Evolutionary conservation across 1,140 invertebrate genomes (phyloP).

Genomic region (Hylaeus volcanicus): DNA sequence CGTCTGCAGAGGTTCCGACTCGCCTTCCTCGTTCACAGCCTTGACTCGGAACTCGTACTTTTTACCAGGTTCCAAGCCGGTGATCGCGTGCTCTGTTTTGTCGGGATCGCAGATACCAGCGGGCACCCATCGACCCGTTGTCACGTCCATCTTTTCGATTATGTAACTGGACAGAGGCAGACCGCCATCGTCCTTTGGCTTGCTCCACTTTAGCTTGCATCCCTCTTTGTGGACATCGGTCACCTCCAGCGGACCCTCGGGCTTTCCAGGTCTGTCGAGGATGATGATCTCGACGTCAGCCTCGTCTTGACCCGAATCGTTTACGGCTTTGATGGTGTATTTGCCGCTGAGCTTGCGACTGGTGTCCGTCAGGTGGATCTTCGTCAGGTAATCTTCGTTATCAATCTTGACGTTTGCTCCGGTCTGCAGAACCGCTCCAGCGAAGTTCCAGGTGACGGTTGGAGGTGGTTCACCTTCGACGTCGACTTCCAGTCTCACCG

Average conservation of each 20-base stretch:
- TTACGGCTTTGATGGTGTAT: slow-evolving; percentile 95
- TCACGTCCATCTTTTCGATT: slow-evolving; percentile 95
- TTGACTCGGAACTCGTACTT: slow-evolving; percentile 97
- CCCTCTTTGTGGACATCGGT: slow-evolving; percentile 96
- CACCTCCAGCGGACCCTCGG: slow-evolving; percentile 96
- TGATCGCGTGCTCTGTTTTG: slow-evolving; percentile 92
- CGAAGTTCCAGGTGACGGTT: slow-evolving; percentile 93
- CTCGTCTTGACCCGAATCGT: slow-evolving; percentile 95
- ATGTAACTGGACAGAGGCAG: slow-evolving; percentile 94
- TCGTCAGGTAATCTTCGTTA: slow-evolving; percentile 96
- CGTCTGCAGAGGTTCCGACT: slow-evolving; percentile 95
- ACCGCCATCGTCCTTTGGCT: slow-evolving; percentile 97
- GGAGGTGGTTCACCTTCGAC: slow-evolving; percentile 97
- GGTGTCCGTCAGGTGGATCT: slow-evolving; percentile 90
- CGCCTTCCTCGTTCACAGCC: slow-evolving; percentile 97
- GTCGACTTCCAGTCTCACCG: slow-evolving; percentile 95
- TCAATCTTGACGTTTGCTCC: slow-evolving; percentile 88
- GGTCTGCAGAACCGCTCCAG: slow-evolving; percentile 84
- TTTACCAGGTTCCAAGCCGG: slow-evolving; percentile 93
- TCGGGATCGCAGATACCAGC: slow-evolving; percentile 93
- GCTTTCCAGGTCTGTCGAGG: slow-evolving; percentile 95
- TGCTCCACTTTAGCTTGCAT: slow-evolving; percentile 97
- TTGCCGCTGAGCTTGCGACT: slow-evolving; percentile 92
- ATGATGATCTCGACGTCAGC: slow-evolving; percentile 97
- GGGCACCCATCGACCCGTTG: slow-evolving; percentile 93